Percentiles rank a stretch among this genome's conserved stretches.
These are phyloP conservation scores for Microtus oregoni DNA, from an alignment of 2,113 vertebrate species.

Conservation along the genomic window DNA sequence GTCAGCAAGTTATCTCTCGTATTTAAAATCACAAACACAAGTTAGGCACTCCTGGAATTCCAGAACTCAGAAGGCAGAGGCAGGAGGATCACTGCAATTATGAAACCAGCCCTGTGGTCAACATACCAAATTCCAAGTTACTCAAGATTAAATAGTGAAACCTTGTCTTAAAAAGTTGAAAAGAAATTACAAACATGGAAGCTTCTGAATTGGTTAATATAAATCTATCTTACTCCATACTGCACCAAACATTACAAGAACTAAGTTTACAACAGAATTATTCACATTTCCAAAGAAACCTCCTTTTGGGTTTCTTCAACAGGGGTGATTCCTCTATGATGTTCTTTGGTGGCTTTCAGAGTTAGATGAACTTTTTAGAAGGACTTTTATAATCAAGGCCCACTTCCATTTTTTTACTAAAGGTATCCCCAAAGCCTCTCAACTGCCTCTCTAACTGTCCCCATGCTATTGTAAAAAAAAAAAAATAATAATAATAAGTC, in stretches of 20 bases:
- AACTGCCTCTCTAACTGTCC: neutral
- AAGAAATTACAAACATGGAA: neutral
- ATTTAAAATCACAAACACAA: constrained; percentile 16
- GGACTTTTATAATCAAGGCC: neutral
- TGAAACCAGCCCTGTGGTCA: neutral
- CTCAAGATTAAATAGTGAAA: neutral
- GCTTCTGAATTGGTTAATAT: neutral
- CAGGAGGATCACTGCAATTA: neutral
- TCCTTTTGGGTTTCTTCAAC: neutral
- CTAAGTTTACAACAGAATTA: neutral
- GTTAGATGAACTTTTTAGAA: constrained; percentile 41
- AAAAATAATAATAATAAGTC: neutral
- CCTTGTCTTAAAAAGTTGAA: neutral
- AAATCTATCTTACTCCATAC: neutral
- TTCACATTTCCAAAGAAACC: neutral
- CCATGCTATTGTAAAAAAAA: neutral
- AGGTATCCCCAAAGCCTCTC: neutral
- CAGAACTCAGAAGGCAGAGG: neutral
- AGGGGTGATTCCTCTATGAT: neutral
- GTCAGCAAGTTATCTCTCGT: neutral
- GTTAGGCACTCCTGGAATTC: neutral
- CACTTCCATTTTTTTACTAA: neutral
- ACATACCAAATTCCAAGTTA: neutral
- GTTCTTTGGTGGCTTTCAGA: constrained; percentile 9
- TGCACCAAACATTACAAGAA: neutral